Base-by-base conservation (phyloP, 2,888 invertebrate genomes). In the Phengaris arion region DNA sequence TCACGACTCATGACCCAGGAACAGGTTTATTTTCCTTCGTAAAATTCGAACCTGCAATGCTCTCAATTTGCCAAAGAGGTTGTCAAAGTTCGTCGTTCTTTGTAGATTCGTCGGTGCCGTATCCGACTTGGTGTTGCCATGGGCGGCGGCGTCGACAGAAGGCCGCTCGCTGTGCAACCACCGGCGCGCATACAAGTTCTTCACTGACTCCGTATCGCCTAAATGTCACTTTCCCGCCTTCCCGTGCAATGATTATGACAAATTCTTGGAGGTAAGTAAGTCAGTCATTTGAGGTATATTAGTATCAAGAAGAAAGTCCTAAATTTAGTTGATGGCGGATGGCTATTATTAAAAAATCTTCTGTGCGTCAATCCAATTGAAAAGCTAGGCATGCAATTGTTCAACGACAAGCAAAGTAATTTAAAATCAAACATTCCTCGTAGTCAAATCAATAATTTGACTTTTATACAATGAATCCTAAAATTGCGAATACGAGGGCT, bases 91-190 rank as follows among this genome's bases (percentile, higher is more conserved):
- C 2, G 59, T 74, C 59, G 35, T 72, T 22, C 45, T 59, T 76
- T 75, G 9, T 79, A 93, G 93, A 79, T 98, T 98, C 86, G 96
- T 98, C 0, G 98, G 98, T 0, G 98, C 98, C 0, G 97, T 98
- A 13, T 97, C 97, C 1, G 98, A 98, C 86, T 96, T 98, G 77
- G 96, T 98, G 83, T 96, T 98, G 95, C 97, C 97, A 35, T 96
- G 97, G 81, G 96, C 97, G 54, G 92, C 92, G 2, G 84, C 92
- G 55, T 90, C 93, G 0, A 82, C 84, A 92, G 98, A 98, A 86
- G 98, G 98, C 6, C 95, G 98, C 69, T 98, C 97, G 59, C 90
- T 98, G 78, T 99, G 99, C 91, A 98, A 98, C 88, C 99, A 99
- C 87, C 94, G 98, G 3, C 94, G 98, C 59, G 98, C 98, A 0